Conservation (phyloP, 2,888 invertebrate genomes). For the Dermolepida albohirtum region DNA sequence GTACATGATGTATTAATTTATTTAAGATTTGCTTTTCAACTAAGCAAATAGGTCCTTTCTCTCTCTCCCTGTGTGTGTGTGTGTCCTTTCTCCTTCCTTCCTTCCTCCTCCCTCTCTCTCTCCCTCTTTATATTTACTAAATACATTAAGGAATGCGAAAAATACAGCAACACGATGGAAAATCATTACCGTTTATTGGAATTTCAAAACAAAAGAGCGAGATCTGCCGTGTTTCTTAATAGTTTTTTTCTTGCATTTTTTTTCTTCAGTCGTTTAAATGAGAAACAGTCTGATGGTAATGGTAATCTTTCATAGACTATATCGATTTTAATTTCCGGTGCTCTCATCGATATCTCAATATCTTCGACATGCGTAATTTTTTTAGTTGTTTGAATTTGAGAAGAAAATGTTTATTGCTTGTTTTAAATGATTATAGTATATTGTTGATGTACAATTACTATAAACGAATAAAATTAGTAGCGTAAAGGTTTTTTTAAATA, state of each 20-base stretch:
- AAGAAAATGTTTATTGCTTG: conserved; percentile 15
- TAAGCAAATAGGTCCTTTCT: no score
- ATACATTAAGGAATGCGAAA: no score
- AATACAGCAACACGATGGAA: neutral
- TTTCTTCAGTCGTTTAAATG: conserved; percentile 9
- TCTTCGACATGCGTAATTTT: conserved; percentile 14
- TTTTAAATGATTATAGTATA: no score
- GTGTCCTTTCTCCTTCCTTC: no score
- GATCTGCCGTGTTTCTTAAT: conserved; percentile 2
- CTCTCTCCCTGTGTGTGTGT: no score
- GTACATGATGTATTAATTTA: no score
- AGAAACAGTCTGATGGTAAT: conserved; percentile 24
- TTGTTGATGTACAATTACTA: no score
- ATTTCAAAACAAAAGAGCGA: conserved; percentile 20
- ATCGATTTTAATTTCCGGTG: conserved; percentile 34
- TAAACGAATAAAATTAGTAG: no score
- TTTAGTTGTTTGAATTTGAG: neutral
- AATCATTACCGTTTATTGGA: conserved; percentile 18
- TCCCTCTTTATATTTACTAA: no score
- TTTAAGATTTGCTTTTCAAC: no score
- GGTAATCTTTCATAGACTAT: conserved; percentile 19
- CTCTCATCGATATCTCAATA: conserved; percentile 15
- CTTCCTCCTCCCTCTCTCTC: no score
- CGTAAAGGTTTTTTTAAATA: no score
- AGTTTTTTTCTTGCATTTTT: conserved; percentile 7